These are phyloP conservation scores for Choloepus hoffmanni DNA, from an alignment of 2,113 vertebrate genomes.

Conservation along the genomic window DNA sequence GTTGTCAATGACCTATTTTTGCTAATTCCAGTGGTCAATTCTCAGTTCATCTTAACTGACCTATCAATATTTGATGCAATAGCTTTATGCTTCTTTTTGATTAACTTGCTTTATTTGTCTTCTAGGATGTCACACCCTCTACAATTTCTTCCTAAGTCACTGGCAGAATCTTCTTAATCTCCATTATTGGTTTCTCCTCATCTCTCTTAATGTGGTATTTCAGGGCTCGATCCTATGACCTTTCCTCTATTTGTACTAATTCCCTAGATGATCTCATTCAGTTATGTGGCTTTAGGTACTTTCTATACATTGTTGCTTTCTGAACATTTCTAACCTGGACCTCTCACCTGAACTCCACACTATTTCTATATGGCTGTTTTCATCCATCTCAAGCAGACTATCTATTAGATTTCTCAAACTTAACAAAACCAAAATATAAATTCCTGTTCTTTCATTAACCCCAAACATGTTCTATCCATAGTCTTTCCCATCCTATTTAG, in stretches of 20 bases:
- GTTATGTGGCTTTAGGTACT: neutral
- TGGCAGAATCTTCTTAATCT: neutral
- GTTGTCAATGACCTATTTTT: neutral
- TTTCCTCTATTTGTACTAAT: neutral
- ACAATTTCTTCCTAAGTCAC: neutral
- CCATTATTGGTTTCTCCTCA: neutral
- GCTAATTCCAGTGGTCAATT: neutral
- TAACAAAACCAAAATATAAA: neutral
- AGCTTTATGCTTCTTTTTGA: neutral
- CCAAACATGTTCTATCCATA: neutral
- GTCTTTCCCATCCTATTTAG: neutral
- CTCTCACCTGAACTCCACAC: neutral
- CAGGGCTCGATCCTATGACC: neutral
- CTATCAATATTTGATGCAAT: neutral
- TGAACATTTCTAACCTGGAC: neutral
- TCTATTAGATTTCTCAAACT: neutral
- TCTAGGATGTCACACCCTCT: neutral
- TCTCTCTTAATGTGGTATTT: neutral
- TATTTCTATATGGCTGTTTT: neutral
- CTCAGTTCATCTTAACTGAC: neutral
- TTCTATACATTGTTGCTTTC: neutral
- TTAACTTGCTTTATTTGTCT: neutral
- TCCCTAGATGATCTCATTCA: neutral
- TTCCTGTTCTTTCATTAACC: neutral
- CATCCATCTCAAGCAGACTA: neutral